Evolutionary conservation across 2,797 vertebrate genomes (phyloP), one percentile per base, ranked within the genome.

Genomic region (Periparus ater): DNA sequence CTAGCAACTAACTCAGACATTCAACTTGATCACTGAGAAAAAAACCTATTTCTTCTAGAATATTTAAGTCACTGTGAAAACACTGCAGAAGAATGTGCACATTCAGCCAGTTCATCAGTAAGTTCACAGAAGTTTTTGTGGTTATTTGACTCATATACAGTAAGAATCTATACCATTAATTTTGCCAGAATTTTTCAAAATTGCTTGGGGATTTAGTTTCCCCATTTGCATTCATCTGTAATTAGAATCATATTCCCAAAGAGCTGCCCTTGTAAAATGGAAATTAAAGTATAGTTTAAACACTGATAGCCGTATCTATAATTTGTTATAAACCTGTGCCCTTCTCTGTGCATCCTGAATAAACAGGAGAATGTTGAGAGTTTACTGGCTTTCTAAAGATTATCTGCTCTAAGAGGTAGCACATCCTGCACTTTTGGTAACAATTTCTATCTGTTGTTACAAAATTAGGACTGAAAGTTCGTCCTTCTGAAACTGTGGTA

Each of bases 161-260:
- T 40, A 10, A 91, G 25, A 76, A 79, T 72, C 22, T 83, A 47
- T 61, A 44, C 17, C 1, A 6, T 36, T 62, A 40, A 65, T 83
- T 96, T 92, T 92, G 30, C 17, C 77, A 77, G 54, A 83, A 85
- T 58, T 80, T 57, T 88, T 83, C 40, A 91, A 60, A 83, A 92
- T 75, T 93, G 65, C 55, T 51, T 83, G 40, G 78, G 71, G 84
- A 82, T 71, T 77, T 74, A 55, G 47, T 73, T 91, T 70, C 29
- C 13, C 58, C 29, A 20, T 93, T 95, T 67, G 73, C 45, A 85
- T 88, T 84, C 32, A 84, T 68, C 58, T 82, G 27, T 73, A 90
- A 96, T 47, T 30, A 92, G 50, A 91, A 91, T 79, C 66, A 51
- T 60, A 71, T n/a, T 40, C 66, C 47, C 16, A 45, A 61, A 62